Evolutionary conservation across 2,888 invertebrate species (phyloP), one percentile per base, ranked within the genome.

Genomic region (Anarsia innoxiella): DNA sequence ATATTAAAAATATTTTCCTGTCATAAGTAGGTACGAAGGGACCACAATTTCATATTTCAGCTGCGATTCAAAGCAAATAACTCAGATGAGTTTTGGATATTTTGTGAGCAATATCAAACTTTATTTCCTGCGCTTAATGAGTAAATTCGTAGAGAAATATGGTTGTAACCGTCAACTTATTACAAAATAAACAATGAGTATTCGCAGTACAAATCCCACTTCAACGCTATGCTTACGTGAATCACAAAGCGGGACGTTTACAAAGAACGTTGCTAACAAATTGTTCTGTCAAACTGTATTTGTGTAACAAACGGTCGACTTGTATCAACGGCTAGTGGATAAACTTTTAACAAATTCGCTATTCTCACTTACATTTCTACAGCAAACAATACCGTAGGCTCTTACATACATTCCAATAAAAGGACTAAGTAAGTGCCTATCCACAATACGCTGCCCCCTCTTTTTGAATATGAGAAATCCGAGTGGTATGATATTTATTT

Each of bases 201-300:
- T 19, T 6, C 19, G 3, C 19, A n/a, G 3, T 19, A 19, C 19
- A 19, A 19, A 19, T 5, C 19, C 19, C 6, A 6, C 6, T 3
- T 19, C 6, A 19, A 6, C 19, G 19, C 6, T 19, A 5, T 19
- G 19, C 19, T 23, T 9, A n/a, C 23, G 23, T 59, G 65, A 72
- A 70, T 77, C 75, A 77, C 77, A 77, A 77, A 76, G 77, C 74
- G 75, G 62, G 68, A 66, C 71, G 67, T 63, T 71, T 68, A 76
- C 78, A 76, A 78, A 77, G 79, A 79, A 75, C 72, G 61, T 64
- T 51, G 64, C 63, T 66, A 77, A 77, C 77, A 77, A 77, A 79
- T 78, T 71, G 77, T 68, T 59, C 66, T 68, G 73, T 72, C 77
- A 73, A 33, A 15, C 15, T 52, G 56, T 60, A 71, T 69, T 72